Conservation (phyloP, 2,888 invertebrate species). For the Lycaena phlaeas region DNA sequence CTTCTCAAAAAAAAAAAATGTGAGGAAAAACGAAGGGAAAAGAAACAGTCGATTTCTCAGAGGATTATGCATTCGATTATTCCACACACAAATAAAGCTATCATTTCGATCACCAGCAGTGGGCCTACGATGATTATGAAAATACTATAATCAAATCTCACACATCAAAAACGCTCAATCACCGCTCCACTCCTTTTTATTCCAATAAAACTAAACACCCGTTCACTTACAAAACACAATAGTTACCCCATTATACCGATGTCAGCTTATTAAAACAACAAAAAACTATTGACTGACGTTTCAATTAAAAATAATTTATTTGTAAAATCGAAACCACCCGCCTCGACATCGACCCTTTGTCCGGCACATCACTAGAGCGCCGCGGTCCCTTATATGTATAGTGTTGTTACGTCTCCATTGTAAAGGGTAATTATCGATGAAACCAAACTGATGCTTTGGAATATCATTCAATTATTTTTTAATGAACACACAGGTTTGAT, state of each 20-base stretch:
- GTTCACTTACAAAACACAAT: background rate
- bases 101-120: too few species aligned
- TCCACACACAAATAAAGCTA: too few species aligned
- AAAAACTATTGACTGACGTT: constrained; percentile 28
- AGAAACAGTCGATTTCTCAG: too few species aligned
- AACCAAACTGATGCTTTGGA: constrained; percentile 21
- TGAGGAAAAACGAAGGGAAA: too few species aligned
- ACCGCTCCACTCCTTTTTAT: background rate
- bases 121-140: too few species aligned
- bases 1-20: too few species aligned
- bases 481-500: constrained; percentile 17
- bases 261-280: constrained; percentile 13
- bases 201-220: background rate
- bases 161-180: too few species aligned
- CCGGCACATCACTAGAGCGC: constrained; percentile 19
- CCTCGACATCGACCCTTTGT: constrained; percentile 31
- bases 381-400: constrained; percentile 21
- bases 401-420: constrained; percentile 29
- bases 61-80: too few species aligned
- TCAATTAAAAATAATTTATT: constrained; percentile 34
- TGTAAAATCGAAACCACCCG: constrained; percentile 28
- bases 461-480: constrained; percentile 28
- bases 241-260: background rate
- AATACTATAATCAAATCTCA: too few species aligned
- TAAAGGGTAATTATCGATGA: constrained; percentile 29